Evolutionary conservation across 2,113 vertebrate genomes (phyloP), one percentile per base, ranked within the genome.

Genomic region (Electrona antarctica): DNA sequence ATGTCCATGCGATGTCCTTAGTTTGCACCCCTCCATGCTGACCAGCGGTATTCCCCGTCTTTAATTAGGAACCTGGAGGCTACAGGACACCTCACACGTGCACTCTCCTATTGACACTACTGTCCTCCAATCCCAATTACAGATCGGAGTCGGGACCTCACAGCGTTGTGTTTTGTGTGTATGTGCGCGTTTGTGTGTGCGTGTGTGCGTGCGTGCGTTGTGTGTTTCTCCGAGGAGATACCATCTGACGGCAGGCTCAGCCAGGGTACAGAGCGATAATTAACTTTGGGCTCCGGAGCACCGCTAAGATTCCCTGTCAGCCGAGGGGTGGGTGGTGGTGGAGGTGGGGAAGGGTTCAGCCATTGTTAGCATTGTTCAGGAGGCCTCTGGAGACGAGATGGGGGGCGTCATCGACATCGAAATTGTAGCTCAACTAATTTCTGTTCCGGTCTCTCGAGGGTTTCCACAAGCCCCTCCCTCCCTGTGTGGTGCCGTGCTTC

Each of bases 271-370:
- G 10, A 74, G 33, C 3, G 66, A 79, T 80, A 71, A 83, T 87
- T 83, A 86, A 71, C 51, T 80, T 74, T 78, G 58, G 65, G 68
- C 77, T 68, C 6, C 6, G 62, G 74, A 72, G 62, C 65, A 0
- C 73, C 51, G 52, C 45, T n/a, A 59, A 70, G 61, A 65, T 55
- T 72, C 60, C 59, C 69, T 55, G 78, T n/a, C n/a, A n/a, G n/a
- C n/a, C n/a, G n/a, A 21, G 21, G 21, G 21, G 21, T 21, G 21
- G 21, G 21, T 21, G 21, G 21, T 21, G 21, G 21, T 21, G n/a
- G n/a, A n/a, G n/a, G 21, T 21, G 21, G 21, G 21, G 21, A n/a
- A n/a, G 21, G 21, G 21, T 1, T 76, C 80, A 76, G 59, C 56
- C 51, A 50, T 66, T 8, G 51, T 83, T 77, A 70, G 50, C 6